Base-by-base conservation (phyloP, 1,140 invertebrate species). In the Calycopis cecrops region DNA sequence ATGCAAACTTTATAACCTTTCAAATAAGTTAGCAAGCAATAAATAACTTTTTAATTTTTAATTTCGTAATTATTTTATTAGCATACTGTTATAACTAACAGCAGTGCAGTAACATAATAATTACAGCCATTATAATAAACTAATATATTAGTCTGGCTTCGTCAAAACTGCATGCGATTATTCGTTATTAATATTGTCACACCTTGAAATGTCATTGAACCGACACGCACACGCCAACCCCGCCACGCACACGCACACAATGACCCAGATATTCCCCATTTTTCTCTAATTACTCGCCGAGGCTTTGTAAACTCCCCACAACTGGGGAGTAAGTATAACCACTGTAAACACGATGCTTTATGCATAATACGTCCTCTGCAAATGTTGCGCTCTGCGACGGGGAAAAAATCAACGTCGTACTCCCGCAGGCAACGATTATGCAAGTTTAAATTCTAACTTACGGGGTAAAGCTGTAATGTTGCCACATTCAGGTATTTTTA, bases 221-320 rank as follows among this genome's bases (percentile, higher is more conserved):
- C 44, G 47, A 44, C 60, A 57, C 55, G 44, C 55, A 53, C 42
- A 34, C 54, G 40, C 48, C 42, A 48, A 48, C 55, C 21, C 21
- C 21, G 50, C 18, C 55, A 69, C 67, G 64, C 76, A 78, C 76
- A 79, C 79, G 67, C 40, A 18, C 65, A 60, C 73, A 68, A 52
- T 82, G 79, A 82, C 79, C 79, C 57, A 82, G 69, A 69, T 82
- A 79, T 74, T 63, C 79, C 79, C 76, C 71, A 78, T 82, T 79
- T 82, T 82, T 79, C 79, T 78, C 75, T 79, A 82, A 82, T 79
- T 82, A 82, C 76, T 79, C 75, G 67, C 74, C 66, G 55, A 63
- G 53, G 70, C 71, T 76, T 76, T 78, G 75, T 78, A 59, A 63
- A 66, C 58, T 59, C 67, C 73, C 72, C 72, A 68, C 59, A 35